Percentiles rank a stretch among this genome's conserved stretches.
Conservation (phyloP, 2,113 vertebrate genomes). For the Procavia capensis region DNA sequence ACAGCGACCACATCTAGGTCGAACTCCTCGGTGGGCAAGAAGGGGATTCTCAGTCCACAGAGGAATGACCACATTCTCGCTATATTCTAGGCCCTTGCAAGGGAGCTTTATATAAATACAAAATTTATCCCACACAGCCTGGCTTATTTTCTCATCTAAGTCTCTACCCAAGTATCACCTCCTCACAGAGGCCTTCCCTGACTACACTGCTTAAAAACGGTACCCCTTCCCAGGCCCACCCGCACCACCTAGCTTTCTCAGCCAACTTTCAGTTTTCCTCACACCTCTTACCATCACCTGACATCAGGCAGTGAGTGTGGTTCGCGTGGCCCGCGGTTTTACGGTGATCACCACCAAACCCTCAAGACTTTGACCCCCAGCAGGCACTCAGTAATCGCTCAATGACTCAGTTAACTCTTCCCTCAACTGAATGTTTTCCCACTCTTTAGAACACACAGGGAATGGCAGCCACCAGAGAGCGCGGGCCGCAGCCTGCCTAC, state of each 20-base stretch:
- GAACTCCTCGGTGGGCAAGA: constrained; percentile 90
- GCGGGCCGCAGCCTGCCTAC: constrained; percentile 74
- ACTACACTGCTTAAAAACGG: neutral
- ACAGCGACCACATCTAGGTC: constrained; percentile 96
- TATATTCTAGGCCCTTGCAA: neutral
- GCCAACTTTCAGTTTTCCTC: neutral
- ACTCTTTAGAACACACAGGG: neutral
- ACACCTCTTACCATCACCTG: neutral
- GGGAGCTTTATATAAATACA: neutral
- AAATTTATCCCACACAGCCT: neutral
- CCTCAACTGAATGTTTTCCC: neutral
- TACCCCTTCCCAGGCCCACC: neutral
- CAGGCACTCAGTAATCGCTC: neutral
- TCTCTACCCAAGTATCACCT: neutral
- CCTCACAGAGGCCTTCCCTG: neutral
- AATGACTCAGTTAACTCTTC: neutral
- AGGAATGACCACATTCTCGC: neutral
- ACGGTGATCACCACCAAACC: neutral
- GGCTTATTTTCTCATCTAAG: neutral
- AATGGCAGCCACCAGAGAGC: rapidly evolving
- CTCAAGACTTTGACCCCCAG: neutral
- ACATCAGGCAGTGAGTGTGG: too few species aligned
- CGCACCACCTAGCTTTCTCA: neutral
- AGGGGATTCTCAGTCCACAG: neutral
- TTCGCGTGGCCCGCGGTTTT: neutral